Conservation (phyloP, 1,140 invertebrate genomes). For the Brachionus sp. region DNA sequence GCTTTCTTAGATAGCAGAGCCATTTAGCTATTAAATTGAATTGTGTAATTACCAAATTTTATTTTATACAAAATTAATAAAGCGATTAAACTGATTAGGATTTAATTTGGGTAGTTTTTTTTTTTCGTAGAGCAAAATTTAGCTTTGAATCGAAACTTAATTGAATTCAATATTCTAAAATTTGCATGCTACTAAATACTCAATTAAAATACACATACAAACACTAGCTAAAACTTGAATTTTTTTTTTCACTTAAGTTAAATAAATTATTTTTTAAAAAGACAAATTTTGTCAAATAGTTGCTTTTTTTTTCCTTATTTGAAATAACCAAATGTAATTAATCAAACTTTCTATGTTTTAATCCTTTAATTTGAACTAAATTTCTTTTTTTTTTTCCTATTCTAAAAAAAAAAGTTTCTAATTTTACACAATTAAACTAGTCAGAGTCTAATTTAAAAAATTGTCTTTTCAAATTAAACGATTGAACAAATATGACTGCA, state of each 20-base stretch:
- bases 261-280: slow-evolving; percentile 10
- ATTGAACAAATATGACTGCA: not conserved
- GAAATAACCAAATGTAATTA: not conserved
- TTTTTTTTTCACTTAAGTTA: not conserved
- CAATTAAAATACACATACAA: not conserved
- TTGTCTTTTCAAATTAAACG: not conserved
- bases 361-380: not conserved
- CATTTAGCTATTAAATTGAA: not conserved
- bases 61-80: not conserved
- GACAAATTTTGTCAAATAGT: not conserved
- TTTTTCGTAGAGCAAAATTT: not conserved
- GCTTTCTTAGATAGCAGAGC: not conserved
- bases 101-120: not conserved
- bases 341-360: not conserved
- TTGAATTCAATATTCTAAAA: not conserved
- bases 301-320: not conserved
- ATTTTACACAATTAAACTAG: too few species aligned
- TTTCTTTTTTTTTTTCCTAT: not conserved
- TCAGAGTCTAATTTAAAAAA: not conserved
- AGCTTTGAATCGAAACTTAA: not conserved
- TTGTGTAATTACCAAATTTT: not conserved
- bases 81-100: slow-evolving; percentile 6
- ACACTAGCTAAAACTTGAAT: not conserved
- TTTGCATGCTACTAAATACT: not conserved
- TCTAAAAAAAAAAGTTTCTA: not conserved